Conservation (phyloP, 2,888 invertebrate genomes). For the Nemapogon koenigi region DNA sequence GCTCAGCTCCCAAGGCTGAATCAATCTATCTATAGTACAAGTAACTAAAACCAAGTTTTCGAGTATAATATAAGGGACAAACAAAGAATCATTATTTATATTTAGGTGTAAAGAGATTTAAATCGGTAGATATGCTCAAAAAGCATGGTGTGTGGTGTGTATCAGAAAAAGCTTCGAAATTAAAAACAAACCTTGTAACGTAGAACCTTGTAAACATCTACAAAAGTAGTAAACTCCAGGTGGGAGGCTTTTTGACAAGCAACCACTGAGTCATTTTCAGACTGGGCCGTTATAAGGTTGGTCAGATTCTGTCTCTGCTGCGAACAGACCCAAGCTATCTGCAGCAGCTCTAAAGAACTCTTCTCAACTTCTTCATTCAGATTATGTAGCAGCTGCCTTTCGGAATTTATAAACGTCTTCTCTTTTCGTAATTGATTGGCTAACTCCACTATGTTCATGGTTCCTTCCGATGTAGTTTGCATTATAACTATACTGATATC, state of each 20-base stretch:
- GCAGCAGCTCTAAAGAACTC: conserved; percentile 62
- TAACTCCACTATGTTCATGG: conserved; percentile 56
- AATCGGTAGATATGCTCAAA: too few species aligned
- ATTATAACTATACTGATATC: conserved; percentile 36
- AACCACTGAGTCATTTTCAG: conserved; percentile 77
- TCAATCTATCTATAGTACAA: too few species aligned
- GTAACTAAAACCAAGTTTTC: too few species aligned
- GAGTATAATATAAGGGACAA: too few species aligned
- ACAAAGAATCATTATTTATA: too few species aligned
- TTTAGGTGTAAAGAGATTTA: too few species aligned
- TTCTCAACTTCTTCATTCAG: conserved; percentile 75
- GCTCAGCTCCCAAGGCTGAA: too few species aligned
- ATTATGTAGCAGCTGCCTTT: conserved; percentile 80
- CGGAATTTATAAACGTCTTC: conserved; percentile 85
- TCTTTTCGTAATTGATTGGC: conserved; percentile 78
- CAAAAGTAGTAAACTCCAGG: conserved; percentile 64
- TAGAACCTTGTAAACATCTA: conserved; percentile 83
- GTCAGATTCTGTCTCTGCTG: conserved; percentile 86
- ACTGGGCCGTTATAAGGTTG: conserved; percentile 74
- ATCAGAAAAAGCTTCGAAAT: too few species aligned
- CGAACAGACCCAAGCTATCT: conserved; percentile 86
- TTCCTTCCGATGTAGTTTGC: conserved; percentile 55
- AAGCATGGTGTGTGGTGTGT: too few species aligned
- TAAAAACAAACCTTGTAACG: conserved; percentile 75
- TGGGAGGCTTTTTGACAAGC: conserved; percentile 72